Conservation (phyloP, 2,888 invertebrate species). For the Antitype chi region DNA sequence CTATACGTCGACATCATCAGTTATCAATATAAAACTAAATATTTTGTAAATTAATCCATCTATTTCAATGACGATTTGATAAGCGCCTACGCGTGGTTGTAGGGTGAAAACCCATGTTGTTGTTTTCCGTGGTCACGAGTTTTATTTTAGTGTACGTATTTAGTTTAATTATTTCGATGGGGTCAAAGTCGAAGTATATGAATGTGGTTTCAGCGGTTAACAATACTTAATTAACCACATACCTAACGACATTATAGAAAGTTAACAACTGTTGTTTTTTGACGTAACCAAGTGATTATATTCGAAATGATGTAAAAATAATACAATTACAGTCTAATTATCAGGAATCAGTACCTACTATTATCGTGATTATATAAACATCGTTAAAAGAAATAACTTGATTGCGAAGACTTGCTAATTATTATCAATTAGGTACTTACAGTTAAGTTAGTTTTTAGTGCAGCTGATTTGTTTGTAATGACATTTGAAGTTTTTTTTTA, state of each 20-base stretch:
- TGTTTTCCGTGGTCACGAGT: not conserved
- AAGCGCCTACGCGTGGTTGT: not conserved
- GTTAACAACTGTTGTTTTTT: conserved; percentile 5
- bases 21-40: conserved; percentile 12
- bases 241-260: conserved; percentile 7
- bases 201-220: not conserved
- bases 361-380: conserved; percentile 50
- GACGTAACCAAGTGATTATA: conserved; percentile 16
- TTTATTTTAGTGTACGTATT: not conserved
- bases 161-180: not conserved
- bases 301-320: conserved; percentile 33
- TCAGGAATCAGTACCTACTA: conserved; percentile 10
- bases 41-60: conserved; percentile 30
- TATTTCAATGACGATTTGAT: conserved; percentile 30
- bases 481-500: conserved; percentile 14
- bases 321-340: conserved; percentile 43
- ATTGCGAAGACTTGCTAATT: conserved; percentile 52
- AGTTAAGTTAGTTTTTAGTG: conserved; percentile 23
- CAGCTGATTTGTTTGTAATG: conserved; percentile 26
- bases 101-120: conserved; percentile 16
- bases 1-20: too few species aligned
- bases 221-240: not conserved
- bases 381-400: conserved; percentile 35
- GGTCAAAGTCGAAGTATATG: not conserved
- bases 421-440: conserved; percentile 30